phyloP scores from a whole-genome alignment of 2,888 invertebrate genomes.

The Drosophila sordidula region DNA sequence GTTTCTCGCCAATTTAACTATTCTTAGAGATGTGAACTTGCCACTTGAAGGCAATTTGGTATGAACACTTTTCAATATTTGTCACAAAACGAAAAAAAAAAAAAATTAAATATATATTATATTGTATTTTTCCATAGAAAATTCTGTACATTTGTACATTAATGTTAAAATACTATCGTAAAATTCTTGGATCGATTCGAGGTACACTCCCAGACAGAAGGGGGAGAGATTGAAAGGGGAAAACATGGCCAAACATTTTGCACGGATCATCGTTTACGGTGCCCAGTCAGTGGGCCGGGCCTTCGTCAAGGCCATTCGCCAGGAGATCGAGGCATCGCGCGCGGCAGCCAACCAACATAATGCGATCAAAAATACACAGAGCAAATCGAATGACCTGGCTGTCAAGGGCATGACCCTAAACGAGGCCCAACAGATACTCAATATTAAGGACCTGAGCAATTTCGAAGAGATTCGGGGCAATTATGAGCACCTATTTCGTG shows the following conservation, averaged over 20 bases:
- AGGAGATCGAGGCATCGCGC: slow-evolving; percentile 93
- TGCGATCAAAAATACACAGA: slow-evolving; percentile 87
- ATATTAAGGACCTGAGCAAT: slow-evolving; percentile 89
- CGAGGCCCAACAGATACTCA: slow-evolving; percentile 98
- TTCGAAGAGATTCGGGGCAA: slow-evolving; percentile 90
- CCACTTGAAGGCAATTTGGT: no score
- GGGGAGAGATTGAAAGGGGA: background rate
- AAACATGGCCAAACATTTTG: slow-evolving; percentile 96
- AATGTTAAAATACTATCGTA: slow-evolving; percentile 23
- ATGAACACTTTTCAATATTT: slow-evolving; percentile 10
- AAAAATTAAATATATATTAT: background rate
- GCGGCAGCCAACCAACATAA: slow-evolving; percentile 90
- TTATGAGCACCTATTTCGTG: slow-evolving; percentile 94
- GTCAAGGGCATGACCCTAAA: slow-evolving; percentile 81
- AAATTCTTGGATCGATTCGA: slow-evolving; percentile 37
- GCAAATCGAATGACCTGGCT: slow-evolving; percentile 83
- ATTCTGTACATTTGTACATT: slow-evolving; percentile 27
- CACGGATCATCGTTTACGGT: slow-evolving; percentile 94
- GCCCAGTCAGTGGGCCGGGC: slow-evolving; percentile 95
- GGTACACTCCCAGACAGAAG: slow-evolving; percentile 19
- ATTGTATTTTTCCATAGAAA: slow-evolving; percentile 5
- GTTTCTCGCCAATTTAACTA: no score
- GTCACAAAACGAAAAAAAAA: slow-evolving; percentile 14
- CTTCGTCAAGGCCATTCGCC: slow-evolving; percentile 94
- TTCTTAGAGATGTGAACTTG: no score